Evolutionary conservation across 2,888 invertebrate genomes (phyloP), one percentile per base, ranked within the genome.

Genomic region (Cylindroiulus punctatus): DNA sequence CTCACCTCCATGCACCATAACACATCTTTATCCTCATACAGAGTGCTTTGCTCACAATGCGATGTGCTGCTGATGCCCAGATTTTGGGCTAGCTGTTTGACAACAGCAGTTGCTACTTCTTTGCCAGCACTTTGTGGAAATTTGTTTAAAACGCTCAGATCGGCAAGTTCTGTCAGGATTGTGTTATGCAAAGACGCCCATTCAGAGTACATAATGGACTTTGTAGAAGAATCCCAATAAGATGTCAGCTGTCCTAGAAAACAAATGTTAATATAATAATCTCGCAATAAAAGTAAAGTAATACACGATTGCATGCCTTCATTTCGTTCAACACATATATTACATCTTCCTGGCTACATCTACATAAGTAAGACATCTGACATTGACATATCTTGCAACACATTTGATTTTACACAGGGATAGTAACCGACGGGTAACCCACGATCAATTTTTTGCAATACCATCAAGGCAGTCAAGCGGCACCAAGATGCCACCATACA

Each of bases 81-180:
- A 90, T 93, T 94, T 44, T 93, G 91, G 5, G 94, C 94, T 8
- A 98, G 92, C 89, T 95, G 95, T 89, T 94, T 94, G 76, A 97
- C 96, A 19, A 97, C 94, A 0, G 95, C 94, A 47, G 95, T 91
- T 19, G 96, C 96, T 10, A 97, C 96, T 89, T 96, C 96, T 88
- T 94, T 93, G 19, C 96, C 96, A 5, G 95, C 94, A 57, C 92
- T 91, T 40, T 92, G 91, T 0, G 94, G 93, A 89, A 97, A 95
- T 88, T 95, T 95, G 86, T 95, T 94, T 85, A 97, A 92, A 44
- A 97, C 96, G 88, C 91, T 91, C 87, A 89, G 89, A 87, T 90
- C 90, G 40, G 90, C 90, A 52, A 90, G 89, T 88, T 91, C 90
- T 87, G 89, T 90, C 88, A 91, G 91, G 85, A 91, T 90, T 85